Conservation (phyloP, 1,140 invertebrate species). For the Colletes gigas region DNA sequence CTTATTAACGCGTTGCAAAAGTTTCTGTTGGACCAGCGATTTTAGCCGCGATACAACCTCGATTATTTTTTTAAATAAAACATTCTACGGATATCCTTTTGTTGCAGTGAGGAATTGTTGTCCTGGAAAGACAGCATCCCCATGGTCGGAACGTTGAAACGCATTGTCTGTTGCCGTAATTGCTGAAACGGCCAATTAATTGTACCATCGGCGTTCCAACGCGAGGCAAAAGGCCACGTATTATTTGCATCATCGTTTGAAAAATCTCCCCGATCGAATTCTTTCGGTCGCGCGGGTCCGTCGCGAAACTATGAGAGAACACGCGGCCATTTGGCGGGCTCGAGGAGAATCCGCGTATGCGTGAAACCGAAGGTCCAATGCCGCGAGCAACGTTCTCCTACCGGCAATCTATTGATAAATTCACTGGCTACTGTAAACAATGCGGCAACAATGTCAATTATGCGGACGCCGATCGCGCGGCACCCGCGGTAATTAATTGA, state of each 20-base stretch:
- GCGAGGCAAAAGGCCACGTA: too few relatives aligned
- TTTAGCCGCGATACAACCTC: too few relatives aligned
- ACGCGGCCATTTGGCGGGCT: neutral
- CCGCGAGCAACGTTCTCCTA: constrained; percentile 37
- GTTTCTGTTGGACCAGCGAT: too few relatives aligned
- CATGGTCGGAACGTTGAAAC: too few relatives aligned
- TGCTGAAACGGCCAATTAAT: too few relatives aligned
- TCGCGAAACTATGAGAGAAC: neutral
- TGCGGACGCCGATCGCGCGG: constrained; percentile 67
- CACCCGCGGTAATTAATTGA: constrained; percentile 52
- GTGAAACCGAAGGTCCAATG: constrained; percentile 39
- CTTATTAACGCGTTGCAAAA: too few relatives aligned
- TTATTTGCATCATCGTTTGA: neutral
- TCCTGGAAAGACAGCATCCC: too few relatives aligned
- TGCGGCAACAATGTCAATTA: constrained; percentile 79
- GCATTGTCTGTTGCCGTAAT: too few relatives aligned
- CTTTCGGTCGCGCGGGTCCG: neutral
- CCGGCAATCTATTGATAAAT: constrained; percentile 76
- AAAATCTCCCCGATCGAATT: neutral
- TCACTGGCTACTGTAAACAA: constrained; percentile 75
- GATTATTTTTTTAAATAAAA: too few relatives aligned
- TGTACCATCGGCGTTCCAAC: too few relatives aligned
- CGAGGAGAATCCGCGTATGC: constrained; percentile 40
- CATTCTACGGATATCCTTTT: too few relatives aligned
- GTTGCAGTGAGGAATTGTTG: too few relatives aligned